Percentiles rank a stretch among this genome's conserved stretches.
Conservation (phyloP, 1,140 invertebrate species). For the Bombus impatiens region DNA sequence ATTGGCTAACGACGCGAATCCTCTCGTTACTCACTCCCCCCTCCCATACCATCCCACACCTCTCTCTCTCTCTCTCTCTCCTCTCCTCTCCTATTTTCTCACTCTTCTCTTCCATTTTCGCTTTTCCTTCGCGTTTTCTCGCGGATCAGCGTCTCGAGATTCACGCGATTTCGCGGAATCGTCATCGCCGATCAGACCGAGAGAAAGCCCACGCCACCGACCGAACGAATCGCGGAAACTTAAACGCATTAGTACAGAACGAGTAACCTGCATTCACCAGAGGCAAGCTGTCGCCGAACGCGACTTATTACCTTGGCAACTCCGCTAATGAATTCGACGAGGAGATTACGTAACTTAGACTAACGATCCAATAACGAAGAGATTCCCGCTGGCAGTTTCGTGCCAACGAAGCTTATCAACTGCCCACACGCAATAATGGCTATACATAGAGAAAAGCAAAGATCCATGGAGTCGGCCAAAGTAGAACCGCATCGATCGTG, state of each 20-base stretch:
- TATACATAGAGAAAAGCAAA: neutral
- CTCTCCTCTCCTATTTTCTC: no score
- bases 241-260: neutral
- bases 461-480: conserved; percentile 23
- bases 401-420: conserved; percentile 69
- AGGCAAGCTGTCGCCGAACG: neutral
- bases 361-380: conserved; percentile 64
- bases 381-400: conserved; percentile 4
- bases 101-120: neutral
- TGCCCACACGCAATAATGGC: conserved; percentile 26
- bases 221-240: neutral
- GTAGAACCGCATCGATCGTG: conserved; percentile 33
- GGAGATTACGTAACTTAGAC: conserved; percentile 18
- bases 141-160: neutral
- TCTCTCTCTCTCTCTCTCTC: neutral
- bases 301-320: neutral
- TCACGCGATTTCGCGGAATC: neutral
- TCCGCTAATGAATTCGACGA: neutral
- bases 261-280: neutral
- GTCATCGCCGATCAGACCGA: neutral
- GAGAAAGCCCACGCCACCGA: neutral
- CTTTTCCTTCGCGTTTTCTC: conserved; percentile 1
- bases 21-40: conserved; percentile 60
- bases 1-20: conserved; percentile 73
- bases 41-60: neutral